phyloP scores from a whole-genome alignment of 2,888 invertebrate genomes.

The Danaus chrysippus region DNA sequence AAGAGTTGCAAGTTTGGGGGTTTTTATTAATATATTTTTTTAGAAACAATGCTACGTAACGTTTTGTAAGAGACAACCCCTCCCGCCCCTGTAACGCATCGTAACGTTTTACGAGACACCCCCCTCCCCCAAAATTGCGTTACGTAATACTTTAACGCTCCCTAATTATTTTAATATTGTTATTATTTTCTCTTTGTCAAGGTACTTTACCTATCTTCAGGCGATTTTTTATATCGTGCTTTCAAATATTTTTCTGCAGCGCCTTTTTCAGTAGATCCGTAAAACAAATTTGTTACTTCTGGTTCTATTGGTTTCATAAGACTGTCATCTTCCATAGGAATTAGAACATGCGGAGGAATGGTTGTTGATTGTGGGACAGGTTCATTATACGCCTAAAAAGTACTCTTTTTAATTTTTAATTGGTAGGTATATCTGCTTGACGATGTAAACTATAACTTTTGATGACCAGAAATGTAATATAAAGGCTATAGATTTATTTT shows the following conservation, averaged over 20 bases:
- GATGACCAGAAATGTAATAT: too few species aligned
- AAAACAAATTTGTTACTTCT: constrained; percentile 61
- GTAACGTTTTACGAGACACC: too few species aligned
- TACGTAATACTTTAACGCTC: too few species aligned
- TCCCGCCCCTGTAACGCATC: too few species aligned
- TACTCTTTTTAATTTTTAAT: neutral
- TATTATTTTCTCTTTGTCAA: neutral
- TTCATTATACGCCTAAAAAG: constrained; percentile 47
- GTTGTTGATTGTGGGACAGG: constrained; percentile 41
- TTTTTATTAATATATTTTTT: too few species aligned
- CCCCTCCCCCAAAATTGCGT: too few species aligned
- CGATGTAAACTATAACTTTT: neutral
- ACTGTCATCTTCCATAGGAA: constrained; percentile 45
- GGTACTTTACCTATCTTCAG: constrained; percentile 68
- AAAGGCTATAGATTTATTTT: too few species aligned
- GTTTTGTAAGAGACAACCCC: too few species aligned
- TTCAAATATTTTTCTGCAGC: constrained; percentile 70
- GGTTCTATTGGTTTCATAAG: constrained; percentile 77
- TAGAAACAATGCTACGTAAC: too few species aligned
- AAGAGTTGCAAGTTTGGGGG: too few species aligned
- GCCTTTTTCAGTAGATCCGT: constrained; percentile 68
- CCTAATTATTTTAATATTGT: neutral
- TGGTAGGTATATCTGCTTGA: neutral
- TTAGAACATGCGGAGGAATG: constrained; percentile 44
- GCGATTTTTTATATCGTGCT: constrained; percentile 66